Percentiles rank a stretch among this genome's conserved stretches.
Conservation (phyloP, 2,797 vertebrate species). For the Pachyuromys duprasi region DNA sequence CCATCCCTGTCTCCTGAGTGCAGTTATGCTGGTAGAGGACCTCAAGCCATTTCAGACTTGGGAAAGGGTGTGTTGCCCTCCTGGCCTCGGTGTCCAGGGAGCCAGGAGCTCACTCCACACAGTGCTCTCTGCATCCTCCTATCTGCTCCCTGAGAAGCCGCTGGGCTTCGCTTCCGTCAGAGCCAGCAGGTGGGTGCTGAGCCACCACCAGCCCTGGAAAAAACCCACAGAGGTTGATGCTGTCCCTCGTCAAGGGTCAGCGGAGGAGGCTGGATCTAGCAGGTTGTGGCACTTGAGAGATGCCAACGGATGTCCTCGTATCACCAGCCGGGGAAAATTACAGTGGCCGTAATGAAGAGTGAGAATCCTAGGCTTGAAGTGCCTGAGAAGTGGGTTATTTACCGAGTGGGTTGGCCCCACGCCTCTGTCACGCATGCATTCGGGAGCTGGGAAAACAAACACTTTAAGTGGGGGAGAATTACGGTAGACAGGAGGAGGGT, state of each 20-base stretch:
- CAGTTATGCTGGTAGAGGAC: slow-evolving; percentile 70
- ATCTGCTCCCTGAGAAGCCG: slow-evolving; percentile 66
- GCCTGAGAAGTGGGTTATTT: slow-evolving; percentile 37
- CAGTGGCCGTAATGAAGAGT: slow-evolving; percentile 61
- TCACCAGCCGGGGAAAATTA: slow-evolving; percentile 67
- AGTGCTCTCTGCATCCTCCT: slow-evolving; percentile 20
- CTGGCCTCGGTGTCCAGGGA: slow-evolving; percentile 6
- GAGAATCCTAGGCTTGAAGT: slow-evolving; percentile 53
- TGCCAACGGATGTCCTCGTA: slow-evolving; percentile 60
- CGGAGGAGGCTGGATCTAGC: slow-evolving; percentile 59
- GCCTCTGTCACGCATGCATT: background rate
- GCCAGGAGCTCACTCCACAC: slow-evolving; percentile 54
- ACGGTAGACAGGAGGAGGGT: background rate
- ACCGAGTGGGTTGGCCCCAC: slow-evolving; percentile 29
- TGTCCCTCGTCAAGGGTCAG: slow-evolving; percentile 72
- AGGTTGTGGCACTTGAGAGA: slow-evolving; percentile 58
- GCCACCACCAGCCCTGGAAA: slow-evolving; percentile 48
- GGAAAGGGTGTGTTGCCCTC: slow-evolving; percentile 2
- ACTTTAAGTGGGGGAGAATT: background rate
- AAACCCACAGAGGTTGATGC: slow-evolving; percentile 52
- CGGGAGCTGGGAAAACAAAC: slow-evolving; percentile 13
- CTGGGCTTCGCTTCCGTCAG: background rate
- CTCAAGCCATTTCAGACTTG: slow-evolving; percentile 71
- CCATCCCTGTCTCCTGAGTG: background rate
- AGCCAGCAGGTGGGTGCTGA: slow-evolving; percentile 34